phyloP scores from a whole-genome alignment of 1,140 invertebrate genomes.

The Chironomus tepperi region DNA sequence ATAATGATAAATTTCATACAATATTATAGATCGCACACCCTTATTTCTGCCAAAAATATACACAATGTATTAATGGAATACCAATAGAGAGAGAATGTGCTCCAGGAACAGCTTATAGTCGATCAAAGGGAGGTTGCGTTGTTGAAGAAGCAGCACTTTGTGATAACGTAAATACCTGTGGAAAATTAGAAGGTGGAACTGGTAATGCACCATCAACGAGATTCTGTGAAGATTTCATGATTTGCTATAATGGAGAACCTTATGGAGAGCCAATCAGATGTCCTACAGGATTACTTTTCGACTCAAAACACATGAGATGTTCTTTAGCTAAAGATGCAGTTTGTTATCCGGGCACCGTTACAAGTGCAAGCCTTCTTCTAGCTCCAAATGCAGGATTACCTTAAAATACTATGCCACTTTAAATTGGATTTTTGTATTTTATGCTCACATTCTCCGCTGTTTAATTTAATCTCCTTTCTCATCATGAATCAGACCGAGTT shows the following conservation, averaged over 20 bases:
- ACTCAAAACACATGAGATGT: background rate
- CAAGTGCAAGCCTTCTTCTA: background rate
- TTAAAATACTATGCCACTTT: background rate
- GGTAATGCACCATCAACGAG: background rate
- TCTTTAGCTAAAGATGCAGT: background rate
- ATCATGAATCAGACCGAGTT: background rate
- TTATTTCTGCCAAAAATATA: background rate
- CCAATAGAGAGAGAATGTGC: background rate
- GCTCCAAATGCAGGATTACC: background rate
- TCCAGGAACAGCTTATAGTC: background rate
- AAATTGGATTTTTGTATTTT: background rate
- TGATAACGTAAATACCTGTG: background rate
- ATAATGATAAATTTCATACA: background rate
- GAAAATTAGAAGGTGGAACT: background rate
- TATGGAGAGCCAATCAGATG: background rate
- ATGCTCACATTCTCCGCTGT: background rate
- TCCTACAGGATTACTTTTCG: background rate
- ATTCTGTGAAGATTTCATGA: background rate
- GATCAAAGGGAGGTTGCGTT: background rate
- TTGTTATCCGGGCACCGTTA: background rate
- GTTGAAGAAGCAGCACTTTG: background rate
- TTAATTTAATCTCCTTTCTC: background rate
- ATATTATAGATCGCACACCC: background rate
- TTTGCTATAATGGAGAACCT: background rate
- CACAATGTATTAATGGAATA: constrained; percentile 2